Percentiles rank a stretch among this genome's conserved stretches.
Evolutionary conservation across 2,888 invertebrate species (phyloP).

Genomic region (Ennomos quercinarius): DNA sequence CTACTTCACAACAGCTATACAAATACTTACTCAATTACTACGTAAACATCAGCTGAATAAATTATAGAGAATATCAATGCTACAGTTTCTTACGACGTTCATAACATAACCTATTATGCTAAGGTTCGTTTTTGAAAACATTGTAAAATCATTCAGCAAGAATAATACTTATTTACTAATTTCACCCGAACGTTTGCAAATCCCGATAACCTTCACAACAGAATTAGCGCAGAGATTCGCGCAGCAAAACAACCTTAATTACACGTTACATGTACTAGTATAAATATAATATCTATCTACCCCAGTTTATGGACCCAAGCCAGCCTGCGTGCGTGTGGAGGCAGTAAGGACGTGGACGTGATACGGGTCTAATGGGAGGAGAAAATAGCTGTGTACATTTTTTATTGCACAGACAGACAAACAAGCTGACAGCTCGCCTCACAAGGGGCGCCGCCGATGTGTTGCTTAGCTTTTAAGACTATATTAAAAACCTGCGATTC

Average conservation of each 20-base stretch:
- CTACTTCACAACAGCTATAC: too few species aligned
- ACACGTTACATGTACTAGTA: constrained; percentile 24
- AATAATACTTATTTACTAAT: constrained; percentile 9
- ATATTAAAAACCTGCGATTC: too few species aligned
- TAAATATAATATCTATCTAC: constrained; percentile 27
- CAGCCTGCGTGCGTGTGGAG: neutral
- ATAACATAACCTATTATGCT: neutral
- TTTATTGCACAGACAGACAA: too few species aligned
- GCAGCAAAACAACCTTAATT: constrained; percentile 32
- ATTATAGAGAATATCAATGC: too few species aligned
- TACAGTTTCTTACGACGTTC: neutral
- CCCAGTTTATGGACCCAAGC: constrained; percentile 23
- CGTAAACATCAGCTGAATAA: too few species aligned
- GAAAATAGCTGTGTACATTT: too few species aligned
- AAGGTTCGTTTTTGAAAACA: neutral
- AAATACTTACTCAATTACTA: too few species aligned
- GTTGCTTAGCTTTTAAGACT: too few species aligned
- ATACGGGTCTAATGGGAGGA: too few species aligned
- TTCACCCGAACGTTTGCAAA: constrained; percentile 6
- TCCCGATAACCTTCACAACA: constrained; percentile 22
- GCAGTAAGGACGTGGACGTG: constrained; percentile 10
- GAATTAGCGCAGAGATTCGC: constrained; percentile 21
- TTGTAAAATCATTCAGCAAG: neutral
- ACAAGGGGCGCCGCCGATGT: too few species aligned
- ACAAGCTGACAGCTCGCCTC: too few species aligned